These are phyloP conservation scores for Luidia sarsii DNA, from an alignment of 53 echinoderm and acorn worm species.

Conservation along the genomic window DNA sequence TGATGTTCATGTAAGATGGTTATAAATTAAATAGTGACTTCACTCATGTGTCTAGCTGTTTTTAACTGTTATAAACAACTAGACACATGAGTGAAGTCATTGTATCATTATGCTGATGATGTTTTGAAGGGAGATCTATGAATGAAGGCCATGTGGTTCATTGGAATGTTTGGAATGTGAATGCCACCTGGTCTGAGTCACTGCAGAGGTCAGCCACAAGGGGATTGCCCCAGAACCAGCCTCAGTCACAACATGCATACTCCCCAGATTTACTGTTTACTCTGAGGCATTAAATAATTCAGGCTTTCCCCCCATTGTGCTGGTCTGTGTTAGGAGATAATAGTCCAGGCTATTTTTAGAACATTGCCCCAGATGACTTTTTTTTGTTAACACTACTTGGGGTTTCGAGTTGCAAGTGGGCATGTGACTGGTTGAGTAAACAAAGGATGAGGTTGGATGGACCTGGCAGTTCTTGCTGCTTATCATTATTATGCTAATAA, in stretches of 20 bases:
- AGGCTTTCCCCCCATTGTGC: conserved; percentile 65
- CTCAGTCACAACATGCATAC: conserved; percentile 40
- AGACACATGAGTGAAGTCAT: not conserved
- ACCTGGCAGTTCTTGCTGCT: conserved; percentile 48
- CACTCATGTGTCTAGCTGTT: not conserved
- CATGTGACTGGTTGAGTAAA: conserved; percentile 66
- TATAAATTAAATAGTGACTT: not conserved
- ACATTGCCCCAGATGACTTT: conserved; percentile 64
- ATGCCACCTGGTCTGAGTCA: conserved; percentile 62
- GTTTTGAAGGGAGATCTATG: conserved; percentile 42
- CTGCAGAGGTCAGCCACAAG: conserved; percentile 47
- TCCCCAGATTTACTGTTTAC: conserved; percentile 48
- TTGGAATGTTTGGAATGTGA: conserved; percentile 55
- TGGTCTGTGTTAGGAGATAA: conserved; percentile 54
- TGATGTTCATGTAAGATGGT: too few species aligned
- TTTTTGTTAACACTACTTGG: conserved; percentile 13
- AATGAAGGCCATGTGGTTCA: conserved; percentile 62
- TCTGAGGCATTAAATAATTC: conserved; percentile 62
- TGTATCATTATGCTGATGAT: not conserved
- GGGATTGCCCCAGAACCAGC: conserved; percentile 51
- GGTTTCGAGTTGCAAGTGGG: conserved; percentile 53
- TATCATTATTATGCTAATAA: conserved; percentile 66
- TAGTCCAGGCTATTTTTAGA: conserved; percentile 60
- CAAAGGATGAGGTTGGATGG: conserved; percentile 55
- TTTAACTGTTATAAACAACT: too few species aligned